These are phyloP conservation scores for Catharus ustulatus DNA, from an alignment of 2,797 vertebrate species.

Conservation along the genomic window DNA sequence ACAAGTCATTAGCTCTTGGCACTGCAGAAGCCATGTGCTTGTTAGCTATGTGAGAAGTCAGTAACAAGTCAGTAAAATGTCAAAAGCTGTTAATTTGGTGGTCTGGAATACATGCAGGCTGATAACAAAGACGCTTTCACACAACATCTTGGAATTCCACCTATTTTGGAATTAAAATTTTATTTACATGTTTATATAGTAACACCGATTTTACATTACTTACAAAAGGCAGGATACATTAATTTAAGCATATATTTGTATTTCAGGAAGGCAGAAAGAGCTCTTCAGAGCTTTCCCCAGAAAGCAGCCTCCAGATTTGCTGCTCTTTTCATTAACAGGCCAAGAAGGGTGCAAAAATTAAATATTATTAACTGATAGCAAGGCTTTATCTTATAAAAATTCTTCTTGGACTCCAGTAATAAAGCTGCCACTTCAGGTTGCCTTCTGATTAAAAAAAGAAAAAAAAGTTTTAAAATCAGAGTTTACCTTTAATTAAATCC, in stretches of 20 bases:
- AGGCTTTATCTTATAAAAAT: not conserved
- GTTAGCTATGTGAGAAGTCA: not conserved
- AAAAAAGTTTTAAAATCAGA: not conserved
- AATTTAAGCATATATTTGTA: not conserved
- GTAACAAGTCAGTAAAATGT: not conserved
- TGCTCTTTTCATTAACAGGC: not conserved
- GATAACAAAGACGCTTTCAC: not conserved
- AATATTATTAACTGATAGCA: not conserved
- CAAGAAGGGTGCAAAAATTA: not conserved
- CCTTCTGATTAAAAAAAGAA: not conserved
- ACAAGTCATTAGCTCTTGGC: accelerated
- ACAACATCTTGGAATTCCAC: not conserved
- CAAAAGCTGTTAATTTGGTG: not conserved
- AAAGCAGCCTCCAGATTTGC: not conserved
- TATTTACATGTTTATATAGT: not conserved
- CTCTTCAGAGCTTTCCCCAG: not conserved
- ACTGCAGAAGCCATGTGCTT: not conserved
- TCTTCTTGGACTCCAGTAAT: not conserved
- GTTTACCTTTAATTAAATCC: not conserved
- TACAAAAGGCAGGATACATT: not conserved
- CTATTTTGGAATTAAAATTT: not conserved
- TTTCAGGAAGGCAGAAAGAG: not conserved
- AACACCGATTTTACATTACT: not conserved
- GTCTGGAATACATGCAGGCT: not conserved
- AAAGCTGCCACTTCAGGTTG: not conserved